Evolutionary conservation across 2,888 invertebrate genomes (phyloP), one percentile per base, ranked within the genome.

Genomic region (Metacarcinus magister): DNA sequence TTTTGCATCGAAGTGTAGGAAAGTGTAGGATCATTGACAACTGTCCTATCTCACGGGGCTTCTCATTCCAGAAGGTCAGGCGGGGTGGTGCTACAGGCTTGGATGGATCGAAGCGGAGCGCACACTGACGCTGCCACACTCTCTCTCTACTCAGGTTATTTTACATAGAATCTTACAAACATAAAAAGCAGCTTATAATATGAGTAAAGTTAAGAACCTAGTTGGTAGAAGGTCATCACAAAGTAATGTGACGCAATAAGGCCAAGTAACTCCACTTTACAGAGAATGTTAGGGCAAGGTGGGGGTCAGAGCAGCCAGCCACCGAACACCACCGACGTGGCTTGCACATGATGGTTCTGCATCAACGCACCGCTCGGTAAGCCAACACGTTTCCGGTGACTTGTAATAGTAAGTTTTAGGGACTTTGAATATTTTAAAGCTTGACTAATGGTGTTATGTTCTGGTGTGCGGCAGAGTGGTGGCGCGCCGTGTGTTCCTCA

Each of bases 321-420:
- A n/a, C 93, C n/a, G 32, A 75, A 19, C 39, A 16, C 10, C 48
- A 93, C 5, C 60, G 28, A 19, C 48, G 19, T 19, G 95, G 95
- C 32, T 82, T 96, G 19, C 90, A 91, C 32, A 94, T 96, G 94
- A 91, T 90, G 67, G 95, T 94, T 16, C 94, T 93, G 16, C 87
- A 94, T 67, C 95, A 54, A 10, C 48, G 48, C 10, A 91, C 95
- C 4, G 95, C 93, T 10, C 60, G 75, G 93, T 92, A 32, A 5
- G 87, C 0, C 1, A 87, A 87, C 87, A 28, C 28, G 39, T 39
- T 19, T 39, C 87, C 39, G 67, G 13, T 39, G 0, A n/a, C 28
- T 32, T 28, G 39, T 39, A 7, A 39, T n/a, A 87, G 10, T 87
- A 32, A 39, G n/a, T 19, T 39, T 19, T 0, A 87, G 16, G 28